Percentiles rank a stretch among this genome's conserved stretches.
Evolutionary conservation across 2,797 vertebrate species (phyloP).

Genomic region (Phoxinus dragarum): DNA sequence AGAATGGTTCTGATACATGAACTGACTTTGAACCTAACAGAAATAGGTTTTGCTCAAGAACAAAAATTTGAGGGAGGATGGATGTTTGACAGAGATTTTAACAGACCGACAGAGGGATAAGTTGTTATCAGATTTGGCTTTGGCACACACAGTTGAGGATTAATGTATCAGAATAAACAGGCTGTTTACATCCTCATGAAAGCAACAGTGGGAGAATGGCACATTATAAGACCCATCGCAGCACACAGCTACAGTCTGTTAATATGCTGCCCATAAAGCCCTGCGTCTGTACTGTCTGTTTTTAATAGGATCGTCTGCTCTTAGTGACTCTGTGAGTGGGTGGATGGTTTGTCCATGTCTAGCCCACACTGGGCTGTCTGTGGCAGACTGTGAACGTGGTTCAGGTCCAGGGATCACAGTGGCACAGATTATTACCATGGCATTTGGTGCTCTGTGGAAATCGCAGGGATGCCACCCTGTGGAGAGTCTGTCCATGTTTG

Average conservation of each 20-base stretch:
- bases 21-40: not conserved
- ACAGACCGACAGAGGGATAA: constrained; percentile 22
- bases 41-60: constrained; percentile 12
- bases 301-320: constrained; percentile 26
- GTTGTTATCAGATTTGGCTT: constrained; percentile 20
- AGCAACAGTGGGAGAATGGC: not conserved
- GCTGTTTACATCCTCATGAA: not conserved
- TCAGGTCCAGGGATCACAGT: constrained; percentile 44
- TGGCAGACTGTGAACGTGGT: constrained; percentile 47
- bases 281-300: constrained; percentile 22
- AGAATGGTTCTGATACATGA: not conserved
- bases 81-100: constrained; percentile 22
- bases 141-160: constrained; percentile 46
- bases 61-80: not conserved
- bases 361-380: constrained; percentile 38
- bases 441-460: constrained; percentile 37
- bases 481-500: constrained; percentile 23
- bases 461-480: constrained; percentile 46
- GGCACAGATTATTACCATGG: constrained; percentile 45
- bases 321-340: constrained; percentile 16
- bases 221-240: constrained; percentile 17
- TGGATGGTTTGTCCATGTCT: constrained; percentile 48
- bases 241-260: not conserved
- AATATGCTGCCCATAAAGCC: constrained; percentile 16
- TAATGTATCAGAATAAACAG: constrained; percentile 27